Base-by-base conservation (phyloP, 2,113 vertebrate genomes). In the Argyrosomus japonicus region DNA sequence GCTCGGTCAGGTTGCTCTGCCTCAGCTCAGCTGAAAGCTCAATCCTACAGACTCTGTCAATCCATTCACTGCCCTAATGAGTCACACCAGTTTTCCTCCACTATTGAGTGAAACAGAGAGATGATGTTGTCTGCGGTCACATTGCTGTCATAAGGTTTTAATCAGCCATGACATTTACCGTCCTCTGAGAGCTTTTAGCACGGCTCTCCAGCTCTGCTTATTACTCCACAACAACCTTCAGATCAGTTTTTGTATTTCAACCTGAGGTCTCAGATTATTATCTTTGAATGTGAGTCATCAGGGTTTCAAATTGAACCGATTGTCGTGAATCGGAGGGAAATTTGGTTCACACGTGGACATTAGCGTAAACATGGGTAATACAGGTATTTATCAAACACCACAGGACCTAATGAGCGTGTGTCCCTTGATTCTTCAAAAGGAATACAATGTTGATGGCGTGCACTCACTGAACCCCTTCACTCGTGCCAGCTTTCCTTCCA, bases 71-170 rank as follows among this genome's bases (percentile, higher is more conserved):
- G 48, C 36, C 64, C 36, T 85, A 88, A 91, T 88, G 88, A 90
- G 72, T 76, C 84, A 80, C 79, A 86, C 73, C 83, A 51, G 58
- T 81, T 77, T 84, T 57, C 51, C 40, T 65, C 64, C 1, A 6
- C 81, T 73, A 79, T 82, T 51, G 60, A 85, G 83, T 85, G 71
- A 88, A 86, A 84, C 57, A 27, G 58, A 76, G 81, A 86, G 53
- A 83, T 45, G 11, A 67, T 87, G 64, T 68, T 87, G 80, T 87
- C 76, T 81, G 79, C 43, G 58, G 87, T 92, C 89, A 91, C 86
- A 51, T 71, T 82, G 68, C 79, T 75, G 87, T 88, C 87, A 89
- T 89, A 68, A 85, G 86, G 90, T 89, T 91, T 92, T 89, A 86
- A 91, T 93, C 87, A 88, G 79, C 70, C 51, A 0, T 90, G 87